Evolutionary conservation across 2,113 vertebrate genomes (phyloP), one percentile per base, ranked within the genome.

Genomic region (Xerus inauris): DNA sequence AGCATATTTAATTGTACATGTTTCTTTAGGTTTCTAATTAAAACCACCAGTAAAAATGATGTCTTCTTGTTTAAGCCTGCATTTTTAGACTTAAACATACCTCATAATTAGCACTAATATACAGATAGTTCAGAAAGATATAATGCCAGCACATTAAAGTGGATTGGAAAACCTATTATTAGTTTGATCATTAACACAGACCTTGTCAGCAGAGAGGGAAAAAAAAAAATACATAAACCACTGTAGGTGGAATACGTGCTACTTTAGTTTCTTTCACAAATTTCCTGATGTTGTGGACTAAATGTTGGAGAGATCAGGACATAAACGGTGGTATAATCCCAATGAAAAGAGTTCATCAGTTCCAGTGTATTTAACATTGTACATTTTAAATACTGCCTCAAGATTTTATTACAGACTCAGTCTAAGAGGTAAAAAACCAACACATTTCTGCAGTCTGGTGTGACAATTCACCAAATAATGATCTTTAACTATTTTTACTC

Each of bases 11-110:
- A 98, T 98, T 97, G 97, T 89, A 98, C 4, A 24, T 97, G 72
- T 97, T 98, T 98, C 95, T 98, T 94, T 94, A 97, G 89, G 64
- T 98, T 98, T 98, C 97, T 99, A 98, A 98, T 98, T 98, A 98
- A 97, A 98, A 93, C 71, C 2, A 54, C 62, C 96, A 97, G 85
- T 98, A 98, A 98, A 98, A 98, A 59, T 77, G 51, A 97, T 97
- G 93, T 89, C 94, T 96, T 89, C 14, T 57, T 97, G 87, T 79
- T 97, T 97, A 98, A 98, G 91, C 57, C 92, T 97, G 92, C 93
- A 94, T 97, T 98, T 98, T 98, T 95, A 97, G 96, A 97, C 88
- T 97, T 97, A 97, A 97, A 80, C 75, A 94, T 96, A 93, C 54
- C 67, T 98, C 96, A 98, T 97, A 97, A 98, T 98, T 98, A 98